A percentile compares a stretch with the other conserved stretches of the same genome.
phyloP scores from a whole-genome alignment of 2,888 invertebrate species.

The Thalpophila matura region DNA sequence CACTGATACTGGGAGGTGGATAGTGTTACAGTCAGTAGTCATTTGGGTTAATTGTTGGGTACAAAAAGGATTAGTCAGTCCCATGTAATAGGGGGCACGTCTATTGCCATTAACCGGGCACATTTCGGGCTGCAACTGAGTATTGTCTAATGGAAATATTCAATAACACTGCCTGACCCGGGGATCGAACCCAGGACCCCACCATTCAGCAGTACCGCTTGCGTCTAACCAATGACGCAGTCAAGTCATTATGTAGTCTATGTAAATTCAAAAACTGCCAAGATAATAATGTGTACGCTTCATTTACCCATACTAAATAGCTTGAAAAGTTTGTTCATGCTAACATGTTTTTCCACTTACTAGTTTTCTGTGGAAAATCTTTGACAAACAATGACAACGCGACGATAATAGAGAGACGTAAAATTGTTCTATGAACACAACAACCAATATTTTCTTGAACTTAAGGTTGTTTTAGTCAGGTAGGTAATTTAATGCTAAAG shows the following conservation, averaged over 20 bases:
- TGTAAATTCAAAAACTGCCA: neutral
- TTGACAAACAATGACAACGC: conserved; percentile 9
- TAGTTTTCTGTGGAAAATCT: conserved; percentile 26
- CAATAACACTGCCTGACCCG: too few species aligned
- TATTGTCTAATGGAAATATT: too few species aligned
- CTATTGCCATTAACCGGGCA: too few species aligned
- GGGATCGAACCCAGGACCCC: too few species aligned
- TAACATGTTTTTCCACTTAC: conserved; percentile 22
- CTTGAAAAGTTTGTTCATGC: conserved; percentile 13
- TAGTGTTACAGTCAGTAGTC: neutral
- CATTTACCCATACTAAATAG: conserved; percentile 23
- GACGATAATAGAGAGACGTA: conserved; percentile 9
- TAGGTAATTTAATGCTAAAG: too few species aligned
- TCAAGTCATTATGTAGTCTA: too few species aligned
- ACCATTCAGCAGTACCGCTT: too few species aligned
- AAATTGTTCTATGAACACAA: neutral
- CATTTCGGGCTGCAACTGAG: too few species aligned
- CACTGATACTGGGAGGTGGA: neutral
- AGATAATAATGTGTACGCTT: neutral
- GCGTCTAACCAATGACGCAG: too few species aligned
- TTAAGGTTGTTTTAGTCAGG: too few species aligned
- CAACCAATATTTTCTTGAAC: neutral
- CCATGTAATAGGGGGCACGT: too few species aligned
- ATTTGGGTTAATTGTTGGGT: too few species aligned
- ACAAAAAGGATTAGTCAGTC: neutral